Base-by-base conservation (phyloP, 2,888 invertebrate genomes). In the Limnephilus lunatus region DNA sequence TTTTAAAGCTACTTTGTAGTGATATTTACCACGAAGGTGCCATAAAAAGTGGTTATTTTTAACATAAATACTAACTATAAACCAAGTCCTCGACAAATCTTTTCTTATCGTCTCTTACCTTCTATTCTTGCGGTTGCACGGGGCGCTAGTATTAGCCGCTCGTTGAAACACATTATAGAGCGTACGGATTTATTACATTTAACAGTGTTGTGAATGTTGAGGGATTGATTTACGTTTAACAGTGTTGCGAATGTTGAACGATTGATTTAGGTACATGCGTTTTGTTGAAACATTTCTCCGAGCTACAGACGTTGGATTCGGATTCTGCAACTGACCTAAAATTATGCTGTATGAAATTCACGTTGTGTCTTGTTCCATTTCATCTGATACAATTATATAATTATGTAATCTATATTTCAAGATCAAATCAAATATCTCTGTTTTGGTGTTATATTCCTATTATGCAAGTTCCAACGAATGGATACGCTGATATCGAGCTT, bases 221-320 rank as follows among this genome's bases (percentile, higher is more conserved):
- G 80, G 80, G 88, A 89, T 89, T 89, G 88, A 89, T 89, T 89
- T 81, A 89, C 35, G 88, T 81, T 89, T 80, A n/a, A 89, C 88
- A 80, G 39, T 39, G 39, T 81, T 80, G 88, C 88, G 80, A 81
- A 89, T 80, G 88, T 89, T 89, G 88, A 81, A 11, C 25, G 88
- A 89, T 89, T 89, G 88, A 89, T 89, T 89, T 89, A 89, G 25
- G 81, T 81, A n/a, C n/a, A 39, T 25, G 81, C n/a, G n/a, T 31
- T 32, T 80, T 35, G 88, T 81, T 80, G 88, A 89, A 89, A 81
- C 81, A 39, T 89, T 89, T 89, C 81, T 25, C 19, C n/a, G 68
- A 68, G 25, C 39, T 32, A 9, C 4, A 7, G 68, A 30, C 35
- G 80, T 39, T 31, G 81, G 39, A 35, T 15, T 19, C 32, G 19